phyloP scores from a whole-genome alignment of 2,797 vertebrate genomes.

The Trichosurus vulpecula region DNA sequence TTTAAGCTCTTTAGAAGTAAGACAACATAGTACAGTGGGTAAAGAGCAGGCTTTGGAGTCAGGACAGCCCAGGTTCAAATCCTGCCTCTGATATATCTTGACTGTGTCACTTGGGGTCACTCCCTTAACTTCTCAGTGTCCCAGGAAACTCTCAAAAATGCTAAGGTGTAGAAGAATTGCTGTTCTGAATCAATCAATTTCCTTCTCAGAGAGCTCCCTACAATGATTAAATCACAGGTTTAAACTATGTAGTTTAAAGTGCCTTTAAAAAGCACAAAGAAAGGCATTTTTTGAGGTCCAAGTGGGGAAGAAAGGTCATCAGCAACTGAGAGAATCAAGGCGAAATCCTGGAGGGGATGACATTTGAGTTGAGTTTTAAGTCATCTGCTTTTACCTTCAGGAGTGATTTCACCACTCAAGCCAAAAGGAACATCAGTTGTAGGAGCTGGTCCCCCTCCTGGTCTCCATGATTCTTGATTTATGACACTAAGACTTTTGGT shows the following conservation, averaged over 20 bases:
- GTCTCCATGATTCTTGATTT: background rate
- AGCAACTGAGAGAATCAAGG: background rate
- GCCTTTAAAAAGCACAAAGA: background rate
- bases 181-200: background rate
- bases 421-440: background rate
- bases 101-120: background rate
- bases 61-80: background rate
- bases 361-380: background rate
- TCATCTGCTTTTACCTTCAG: background rate
- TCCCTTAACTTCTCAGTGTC: background rate
- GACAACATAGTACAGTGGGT: background rate
- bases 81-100: background rate
- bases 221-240: background rate
- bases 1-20: background rate
- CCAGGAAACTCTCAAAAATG: background rate
- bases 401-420: background rate
- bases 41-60: background rate
- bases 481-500: background rate
- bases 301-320: background rate
- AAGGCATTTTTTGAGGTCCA: background rate
- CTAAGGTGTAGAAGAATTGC: background rate
- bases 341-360: background rate
- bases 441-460: background rate
- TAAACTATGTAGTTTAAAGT: background rate
- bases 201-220: background rate